Evolutionary conservation across 2,797 vertebrate species (phyloP).

Genomic region (Dendrocincla tyrannina): DNA sequence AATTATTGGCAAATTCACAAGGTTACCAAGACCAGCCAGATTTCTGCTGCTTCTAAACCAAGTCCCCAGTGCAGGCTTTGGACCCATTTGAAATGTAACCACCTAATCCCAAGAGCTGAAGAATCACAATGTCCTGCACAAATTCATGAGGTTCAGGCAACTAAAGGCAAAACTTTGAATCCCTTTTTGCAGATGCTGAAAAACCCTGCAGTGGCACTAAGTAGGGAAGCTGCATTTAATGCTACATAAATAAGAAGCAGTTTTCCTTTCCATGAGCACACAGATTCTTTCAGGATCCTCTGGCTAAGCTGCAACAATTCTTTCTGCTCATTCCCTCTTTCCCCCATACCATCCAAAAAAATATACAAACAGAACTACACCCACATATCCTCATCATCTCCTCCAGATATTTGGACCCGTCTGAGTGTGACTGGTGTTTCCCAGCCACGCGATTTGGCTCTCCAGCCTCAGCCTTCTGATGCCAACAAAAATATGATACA

Average conservation of each 20-base stretch:
- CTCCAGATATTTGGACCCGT: not conserved
- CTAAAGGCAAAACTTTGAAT: not conserved
- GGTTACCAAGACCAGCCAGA: not conserved
- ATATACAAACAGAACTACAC: constrained; percentile 11
- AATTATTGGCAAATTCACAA: not conserved
- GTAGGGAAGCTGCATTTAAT: not conserved
- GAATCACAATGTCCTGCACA: not conserved
- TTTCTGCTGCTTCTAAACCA: not conserved
- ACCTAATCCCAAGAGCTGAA: not conserved
- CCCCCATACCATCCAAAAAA: not conserved
- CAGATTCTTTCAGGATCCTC: not conserved
- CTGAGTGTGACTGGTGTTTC: constrained; percentile 13
- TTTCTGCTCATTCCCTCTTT: not conserved
- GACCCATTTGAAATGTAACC: not conserved
- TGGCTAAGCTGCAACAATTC: not conserved
- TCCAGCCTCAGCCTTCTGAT: not conserved
- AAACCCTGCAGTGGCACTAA: not conserved
- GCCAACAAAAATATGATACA: constrained; percentile 29
- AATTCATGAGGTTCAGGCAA: not conserved
- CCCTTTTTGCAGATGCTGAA: not conserved
- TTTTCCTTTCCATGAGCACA: not conserved
- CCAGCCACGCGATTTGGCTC: not conserved
- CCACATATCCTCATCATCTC: not conserved
- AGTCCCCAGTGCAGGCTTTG: not conserved
- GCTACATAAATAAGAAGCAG: not conserved